phyloP scores from a whole-genome alignment of 2,888 invertebrate species.

The Kryphioiulus occultus region DNA sequence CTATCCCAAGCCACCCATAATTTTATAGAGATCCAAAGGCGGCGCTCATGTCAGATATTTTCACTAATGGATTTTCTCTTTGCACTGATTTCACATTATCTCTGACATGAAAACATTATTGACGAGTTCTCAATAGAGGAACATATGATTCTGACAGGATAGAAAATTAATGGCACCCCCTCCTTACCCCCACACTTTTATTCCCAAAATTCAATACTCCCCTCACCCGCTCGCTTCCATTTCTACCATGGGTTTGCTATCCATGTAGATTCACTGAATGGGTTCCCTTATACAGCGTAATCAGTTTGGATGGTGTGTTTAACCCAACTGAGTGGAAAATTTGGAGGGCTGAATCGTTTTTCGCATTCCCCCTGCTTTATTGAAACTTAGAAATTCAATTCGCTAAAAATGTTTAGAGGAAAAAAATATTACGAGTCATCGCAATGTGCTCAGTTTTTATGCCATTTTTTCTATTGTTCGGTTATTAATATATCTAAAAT shows the following conservation, averaged over 20 bases:
- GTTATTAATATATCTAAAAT: background rate
- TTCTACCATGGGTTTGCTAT: background rate
- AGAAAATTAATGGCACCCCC: conserved; percentile 48
- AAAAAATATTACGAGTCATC: background rate
- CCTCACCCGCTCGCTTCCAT: background rate
- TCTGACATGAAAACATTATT: conserved; percentile 51
- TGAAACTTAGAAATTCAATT: background rate
- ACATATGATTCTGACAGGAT: conserved; percentile 51
- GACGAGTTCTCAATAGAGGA: conserved; percentile 51
- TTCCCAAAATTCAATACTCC: conserved; percentile 4
- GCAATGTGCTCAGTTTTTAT: background rate
- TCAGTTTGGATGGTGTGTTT: background rate
- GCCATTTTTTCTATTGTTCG: background rate
- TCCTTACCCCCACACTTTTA: background rate
- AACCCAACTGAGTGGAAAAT: background rate
- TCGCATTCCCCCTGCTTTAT: background rate
- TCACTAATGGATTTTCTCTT: conserved; percentile 46
- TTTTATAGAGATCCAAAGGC: background rate
- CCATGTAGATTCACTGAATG: background rate
- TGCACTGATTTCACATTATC: conserved; percentile 50
- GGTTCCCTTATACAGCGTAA: background rate
- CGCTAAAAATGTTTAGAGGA: background rate
- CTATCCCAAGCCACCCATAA: background rate
- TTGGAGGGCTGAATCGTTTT: background rate
- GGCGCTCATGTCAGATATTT: background rate